These are phyloP conservation scores for Timema podura DNA, from an alignment of 2,888 invertebrate species.

Conservation along the genomic window DNA sequence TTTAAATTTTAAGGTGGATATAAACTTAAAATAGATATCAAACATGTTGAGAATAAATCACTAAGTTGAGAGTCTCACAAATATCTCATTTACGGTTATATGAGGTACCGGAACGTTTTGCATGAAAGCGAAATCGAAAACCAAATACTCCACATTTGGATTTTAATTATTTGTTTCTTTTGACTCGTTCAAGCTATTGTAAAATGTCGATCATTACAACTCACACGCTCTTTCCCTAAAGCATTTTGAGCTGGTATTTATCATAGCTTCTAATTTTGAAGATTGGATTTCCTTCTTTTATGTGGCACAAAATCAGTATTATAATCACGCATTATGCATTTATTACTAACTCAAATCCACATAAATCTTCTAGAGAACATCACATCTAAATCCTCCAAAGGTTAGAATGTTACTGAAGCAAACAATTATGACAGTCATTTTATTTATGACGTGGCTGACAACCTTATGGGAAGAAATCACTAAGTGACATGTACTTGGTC, in stretches of 20 bases:
- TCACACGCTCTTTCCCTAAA: background rate
- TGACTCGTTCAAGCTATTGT: background rate
- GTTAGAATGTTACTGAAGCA: background rate
- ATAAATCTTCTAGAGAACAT: too few relatives aligned
- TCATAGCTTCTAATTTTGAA: background rate
- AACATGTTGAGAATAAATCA: too few relatives aligned
- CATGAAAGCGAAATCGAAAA: background rate
- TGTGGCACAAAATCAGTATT: background rate
- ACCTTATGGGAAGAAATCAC: background rate
- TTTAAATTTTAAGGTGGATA: too few relatives aligned
- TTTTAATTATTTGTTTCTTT: background rate
- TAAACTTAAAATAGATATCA: too few relatives aligned
- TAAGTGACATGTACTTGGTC: constrained; percentile 1
- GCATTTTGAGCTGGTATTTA: background rate
- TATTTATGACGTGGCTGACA: background rate
- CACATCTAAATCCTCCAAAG: background rate
- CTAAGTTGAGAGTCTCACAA: background rate
- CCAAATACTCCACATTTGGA: background rate
- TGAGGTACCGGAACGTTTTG: background rate
- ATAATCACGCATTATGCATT: background rate
- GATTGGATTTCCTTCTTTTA: background rate
- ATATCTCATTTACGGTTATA: background rate
- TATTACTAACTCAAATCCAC: too few relatives aligned
- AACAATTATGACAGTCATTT: background rate
- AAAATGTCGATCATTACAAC: background rate